phyloP scores from a whole-genome alignment of 2,797 vertebrate genomes.

The Acridotheres tristis region DNA sequence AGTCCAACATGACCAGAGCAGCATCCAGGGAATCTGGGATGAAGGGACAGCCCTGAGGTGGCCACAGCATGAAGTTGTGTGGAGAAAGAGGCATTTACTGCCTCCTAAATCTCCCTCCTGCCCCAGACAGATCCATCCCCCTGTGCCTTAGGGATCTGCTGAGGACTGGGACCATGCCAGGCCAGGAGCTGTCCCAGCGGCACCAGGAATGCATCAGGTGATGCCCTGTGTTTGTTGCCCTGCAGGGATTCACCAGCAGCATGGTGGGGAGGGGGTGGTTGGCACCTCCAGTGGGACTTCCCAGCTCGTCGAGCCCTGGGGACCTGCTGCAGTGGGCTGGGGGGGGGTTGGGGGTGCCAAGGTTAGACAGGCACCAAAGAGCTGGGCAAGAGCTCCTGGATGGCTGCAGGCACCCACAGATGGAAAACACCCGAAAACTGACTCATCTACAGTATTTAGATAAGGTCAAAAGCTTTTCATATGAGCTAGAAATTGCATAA shows the following conservation, averaged over 20 bases:
- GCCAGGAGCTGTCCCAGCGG: neutral
- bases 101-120: neutral
- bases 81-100: neutral
- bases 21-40: neutral
- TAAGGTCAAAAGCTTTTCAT: neutral
- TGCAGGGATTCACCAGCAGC: accelerated
- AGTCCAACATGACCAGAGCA: neutral
- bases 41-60: neutral
- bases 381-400: neutral
- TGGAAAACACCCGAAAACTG: neutral
- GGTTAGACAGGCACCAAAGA: neutral
- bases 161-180: accelerated
- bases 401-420: neutral
- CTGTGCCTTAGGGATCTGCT: neutral
- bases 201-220: accelerated
- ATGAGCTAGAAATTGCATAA: accelerated
- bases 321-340: neutral
- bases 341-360: neutral
- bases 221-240: accelerated
- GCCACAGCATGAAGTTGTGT: neutral
- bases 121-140: neutral
- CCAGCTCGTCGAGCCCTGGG: neutral
- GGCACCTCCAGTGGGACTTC: neutral
- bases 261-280: accelerated
- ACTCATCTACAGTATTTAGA: too few species aligned